These are phyloP conservation scores for Seira ritae DNA, from an alignment of 2,888 invertebrate species.

Conservation along the genomic window DNA sequence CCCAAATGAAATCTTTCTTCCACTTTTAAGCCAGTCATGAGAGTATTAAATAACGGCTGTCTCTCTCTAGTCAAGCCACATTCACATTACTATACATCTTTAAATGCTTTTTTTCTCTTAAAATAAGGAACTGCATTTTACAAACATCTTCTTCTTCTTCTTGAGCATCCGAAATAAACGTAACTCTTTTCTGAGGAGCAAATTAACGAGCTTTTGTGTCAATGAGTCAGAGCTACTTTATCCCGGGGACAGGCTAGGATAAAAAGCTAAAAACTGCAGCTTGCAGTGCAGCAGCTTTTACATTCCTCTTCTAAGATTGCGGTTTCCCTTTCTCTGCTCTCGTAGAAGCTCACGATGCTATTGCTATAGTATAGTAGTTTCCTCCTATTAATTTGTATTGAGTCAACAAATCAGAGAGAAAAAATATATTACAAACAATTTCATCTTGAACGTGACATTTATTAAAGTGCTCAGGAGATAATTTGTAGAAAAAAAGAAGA, in stretches of 20 bases:
- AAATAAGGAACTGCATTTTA: slow-evolving; percentile 7
- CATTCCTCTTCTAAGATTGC: too few relatives aligned
- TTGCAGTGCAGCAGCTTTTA: slow-evolving; percentile 3
- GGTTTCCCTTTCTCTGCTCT: background rate
- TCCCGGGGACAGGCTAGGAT: background rate
- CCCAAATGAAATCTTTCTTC: slow-evolving; percentile 38
- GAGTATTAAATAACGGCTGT: slow-evolving; percentile 62
- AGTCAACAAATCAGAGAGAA: slow-evolving; percentile 18
- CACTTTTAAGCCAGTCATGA: slow-evolving; percentile 61
- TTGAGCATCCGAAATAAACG: background rate
- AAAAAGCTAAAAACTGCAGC: too few relatives aligned
- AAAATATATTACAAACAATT: slow-evolving; percentile 7
- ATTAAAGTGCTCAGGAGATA: background rate
- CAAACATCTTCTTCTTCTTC: slow-evolving; percentile 26
- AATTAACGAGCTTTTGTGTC: slow-evolving; percentile 43
- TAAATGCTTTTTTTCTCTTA: too few relatives aligned
- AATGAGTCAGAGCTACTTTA: slow-evolving; percentile 53
- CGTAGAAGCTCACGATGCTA: too few relatives aligned
- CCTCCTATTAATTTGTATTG: slow-evolving; percentile 1
- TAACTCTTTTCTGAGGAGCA: slow-evolving; percentile 7
- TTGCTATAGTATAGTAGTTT: too few relatives aligned
- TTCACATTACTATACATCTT: background rate
- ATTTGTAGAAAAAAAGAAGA: background rate
- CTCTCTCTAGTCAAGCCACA: slow-evolving; percentile 25
- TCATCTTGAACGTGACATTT: slow-evolving; percentile 17